These are phyloP conservation scores for Pristionchus maxplancki DNA, from an alignment of 2,888 invertebrate species.

Conservation along the genomic window DNA sequence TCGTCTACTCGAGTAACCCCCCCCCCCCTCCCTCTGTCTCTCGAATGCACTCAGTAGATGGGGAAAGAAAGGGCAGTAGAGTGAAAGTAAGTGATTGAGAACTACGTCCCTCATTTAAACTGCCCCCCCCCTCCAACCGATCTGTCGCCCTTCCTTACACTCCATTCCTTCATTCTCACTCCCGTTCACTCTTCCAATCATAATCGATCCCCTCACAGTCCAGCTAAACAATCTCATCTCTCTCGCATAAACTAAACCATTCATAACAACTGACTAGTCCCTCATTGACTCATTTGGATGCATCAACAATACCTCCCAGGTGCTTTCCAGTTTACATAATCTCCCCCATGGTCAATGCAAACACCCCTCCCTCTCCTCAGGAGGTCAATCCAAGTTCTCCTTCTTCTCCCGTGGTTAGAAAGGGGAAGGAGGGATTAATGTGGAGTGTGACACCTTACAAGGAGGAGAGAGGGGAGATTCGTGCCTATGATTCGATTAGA, in stretches of 20 bases:
- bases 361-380: not conserved
- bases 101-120: slow-evolving; percentile 41
- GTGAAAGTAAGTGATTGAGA: slow-evolving; percentile 39
- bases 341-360: not conserved
- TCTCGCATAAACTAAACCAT: slow-evolving; percentile 34
- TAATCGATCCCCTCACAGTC: not conserved
- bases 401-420: slow-evolving; percentile 23
- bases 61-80: slow-evolving; percentile 8
- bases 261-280: not conserved
- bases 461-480: slow-evolving; percentile 7
- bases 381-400: slow-evolving; percentile 30
- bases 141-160: slow-evolving; percentile 2
- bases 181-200: slow-evolving; percentile 11
- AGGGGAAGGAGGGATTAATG: slow-evolving; percentile 4
- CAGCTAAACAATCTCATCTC: slow-evolving; percentile 39
- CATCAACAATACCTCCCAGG: slow-evolving; percentile 24
- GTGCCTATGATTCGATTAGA: slow-evolving; percentile 43
- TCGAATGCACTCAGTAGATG: slow-evolving; percentile 1
- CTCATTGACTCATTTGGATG: not conserved
- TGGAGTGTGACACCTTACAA: not conserved
- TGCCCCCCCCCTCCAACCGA: not conserved
- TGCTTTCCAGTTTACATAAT: slow-evolving; percentile 12
- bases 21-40: not conserved
- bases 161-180: not conserved
- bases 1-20: not conserved